Percentiles rank a stretch among this genome's conserved stretches.
These are phyloP conservation scores for Callinectes sapidus DNA, from an alignment of 2,888 invertebrate genomes.

Conservation along the genomic window DNA sequence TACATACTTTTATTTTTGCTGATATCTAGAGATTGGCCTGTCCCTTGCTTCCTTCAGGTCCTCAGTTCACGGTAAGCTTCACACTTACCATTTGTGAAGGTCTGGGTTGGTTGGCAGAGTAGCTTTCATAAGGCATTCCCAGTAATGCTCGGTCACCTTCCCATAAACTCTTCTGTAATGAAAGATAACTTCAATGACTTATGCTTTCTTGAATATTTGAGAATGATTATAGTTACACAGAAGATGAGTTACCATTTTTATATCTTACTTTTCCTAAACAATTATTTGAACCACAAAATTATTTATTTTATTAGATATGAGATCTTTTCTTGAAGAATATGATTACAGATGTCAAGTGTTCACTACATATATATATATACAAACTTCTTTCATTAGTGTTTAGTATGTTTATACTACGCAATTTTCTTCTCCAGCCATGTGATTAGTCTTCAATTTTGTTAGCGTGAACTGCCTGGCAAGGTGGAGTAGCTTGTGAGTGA, in stretches of 20 bases:
- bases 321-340: neutral
- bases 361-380: no score
- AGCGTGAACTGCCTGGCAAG: no score
- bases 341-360: no score
- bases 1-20: neutral
- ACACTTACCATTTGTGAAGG: conserved; percentile 65
- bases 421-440: no score
- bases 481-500: no score
- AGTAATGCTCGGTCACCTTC: conserved; percentile 58
- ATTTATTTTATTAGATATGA: neutral
- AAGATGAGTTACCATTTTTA: neutral
- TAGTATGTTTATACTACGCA: no score
- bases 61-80: neutral
- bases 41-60: conserved; percentile 9
- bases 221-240: neutral
- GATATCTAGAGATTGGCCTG: neutral
- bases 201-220: neutral
- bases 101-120: conserved; percentile 53
- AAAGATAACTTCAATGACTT: neutral
- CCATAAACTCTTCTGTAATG: conserved; percentile 56
- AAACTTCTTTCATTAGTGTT: no score
- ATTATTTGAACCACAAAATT: neutral
- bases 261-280: neutral
- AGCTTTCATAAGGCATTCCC: conserved; percentile 57
- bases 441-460: no score